These are phyloP conservation scores for Hydropsyche tenuis DNA, from an alignment of 1,140 invertebrate species.

Conservation along the genomic window DNA sequence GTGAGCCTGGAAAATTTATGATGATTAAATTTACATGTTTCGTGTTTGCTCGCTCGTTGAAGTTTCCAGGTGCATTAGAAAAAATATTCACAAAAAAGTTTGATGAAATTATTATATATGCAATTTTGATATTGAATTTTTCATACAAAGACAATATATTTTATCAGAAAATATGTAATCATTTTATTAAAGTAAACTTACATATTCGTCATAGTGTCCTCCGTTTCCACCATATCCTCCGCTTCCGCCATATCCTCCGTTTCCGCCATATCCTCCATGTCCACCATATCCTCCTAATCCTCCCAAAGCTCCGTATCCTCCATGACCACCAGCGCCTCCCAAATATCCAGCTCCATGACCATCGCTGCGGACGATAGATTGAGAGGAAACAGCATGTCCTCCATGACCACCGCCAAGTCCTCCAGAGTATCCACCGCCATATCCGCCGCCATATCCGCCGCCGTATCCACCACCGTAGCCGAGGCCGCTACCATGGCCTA, in stretches of 20 bases:
- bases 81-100: too few species aligned
- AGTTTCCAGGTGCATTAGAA: too few species aligned
- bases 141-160: too few species aligned
- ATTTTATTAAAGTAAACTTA: constrained; percentile 22
- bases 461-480: constrained; percentile 25
- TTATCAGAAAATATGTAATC: too few species aligned
- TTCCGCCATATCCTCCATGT: constrained; percentile 42
- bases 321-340: constrained; percentile 37
- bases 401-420: constrained; percentile 30
- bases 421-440: constrained; percentile 34
- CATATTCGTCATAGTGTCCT: constrained; percentile 43
- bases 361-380: constrained; percentile 23
- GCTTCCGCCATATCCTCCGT: neutral
- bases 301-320: neutral
- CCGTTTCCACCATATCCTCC: neutral
- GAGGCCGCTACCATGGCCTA: constrained; percentile 8
- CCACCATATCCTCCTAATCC: constrained; percentile 33
- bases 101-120: too few species aligned
- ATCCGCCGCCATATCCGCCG: constrained; percentile 27
- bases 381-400: constrained; percentile 47
- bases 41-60: too few species aligned
- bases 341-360: constrained; percentile 49
- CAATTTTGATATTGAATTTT: too few species aligned
- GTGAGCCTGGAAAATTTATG: constrained; percentile 51
- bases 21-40: too few species aligned